These are phyloP conservation scores for Tachina fera DNA, from an alignment of 2,888 invertebrate species.

Conservation along the genomic window DNA sequence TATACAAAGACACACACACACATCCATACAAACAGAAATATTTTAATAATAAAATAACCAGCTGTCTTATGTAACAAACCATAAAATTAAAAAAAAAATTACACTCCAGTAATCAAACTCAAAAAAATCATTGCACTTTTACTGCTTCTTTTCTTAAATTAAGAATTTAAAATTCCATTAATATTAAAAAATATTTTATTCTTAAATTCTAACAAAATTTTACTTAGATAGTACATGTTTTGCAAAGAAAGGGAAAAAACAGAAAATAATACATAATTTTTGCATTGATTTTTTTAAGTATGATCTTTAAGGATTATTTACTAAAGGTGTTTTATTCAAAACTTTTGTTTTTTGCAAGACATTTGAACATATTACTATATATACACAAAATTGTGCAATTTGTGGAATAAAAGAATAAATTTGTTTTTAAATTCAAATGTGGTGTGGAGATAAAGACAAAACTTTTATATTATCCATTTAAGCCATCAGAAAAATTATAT, in stretches of 20 bases:
- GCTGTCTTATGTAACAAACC: too few species aligned
- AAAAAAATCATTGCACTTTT: too few species aligned
- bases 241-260: background rate
- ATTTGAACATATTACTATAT: background rate
- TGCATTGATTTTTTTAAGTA: background rate
- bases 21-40: too few species aligned
- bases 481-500: conserved; percentile 14
- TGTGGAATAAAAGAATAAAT: conserved; percentile 5
- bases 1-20: too few species aligned
- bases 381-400: conserved; percentile 16
- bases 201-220: background rate
- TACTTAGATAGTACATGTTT: background rate
- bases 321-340: background rate
- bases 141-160: too few species aligned
- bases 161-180: too few species aligned
- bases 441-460: background rate
- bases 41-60: too few species aligned
- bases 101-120: too few species aligned
- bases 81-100: too few species aligned
- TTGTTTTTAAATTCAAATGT: conserved; percentile 8
- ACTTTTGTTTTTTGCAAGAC: background rate
- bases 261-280: background rate
- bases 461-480: background rate
- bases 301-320: background rate
- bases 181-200: too few species aligned